These are phyloP conservation scores for Donacobius atricapilla DNA, from an alignment of 2,113 vertebrate species.

Conservation along the genomic window DNA sequence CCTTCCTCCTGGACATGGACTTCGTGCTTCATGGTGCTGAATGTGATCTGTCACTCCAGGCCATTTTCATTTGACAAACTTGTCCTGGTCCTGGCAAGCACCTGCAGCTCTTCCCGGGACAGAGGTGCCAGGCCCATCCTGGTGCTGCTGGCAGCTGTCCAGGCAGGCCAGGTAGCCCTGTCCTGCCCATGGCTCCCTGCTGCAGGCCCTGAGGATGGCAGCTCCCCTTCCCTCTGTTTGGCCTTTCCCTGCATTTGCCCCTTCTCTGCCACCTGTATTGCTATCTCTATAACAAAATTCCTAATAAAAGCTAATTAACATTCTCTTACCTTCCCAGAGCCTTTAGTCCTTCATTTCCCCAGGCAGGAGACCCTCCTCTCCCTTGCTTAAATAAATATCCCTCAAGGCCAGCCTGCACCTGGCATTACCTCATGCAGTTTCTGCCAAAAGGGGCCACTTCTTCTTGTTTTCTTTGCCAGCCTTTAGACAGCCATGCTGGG, in stretches of 20 bases:
- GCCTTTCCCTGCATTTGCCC: not conserved
- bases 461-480: fast-evolving
- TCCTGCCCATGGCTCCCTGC: not conserved
- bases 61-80: not conserved
- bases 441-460: not conserved
- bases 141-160: not conserved
- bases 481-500: fast-evolving
- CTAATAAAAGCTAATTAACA: not conserved
- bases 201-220: not conserved
- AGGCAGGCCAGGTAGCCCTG: not conserved
- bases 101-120: not conserved
- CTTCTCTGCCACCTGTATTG: not conserved
- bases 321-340: not conserved
- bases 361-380: not conserved
- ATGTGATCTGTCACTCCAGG: not conserved
- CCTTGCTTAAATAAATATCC: not conserved
- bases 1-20: not conserved
- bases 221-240: not conserved
- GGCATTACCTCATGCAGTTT: not conserved
- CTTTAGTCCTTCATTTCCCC: not conserved
- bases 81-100: not conserved
- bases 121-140: not conserved
- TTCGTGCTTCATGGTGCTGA: not conserved
- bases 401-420: not conserved
- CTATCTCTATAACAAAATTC: not conserved